Conservation (phyloP, 1,140 invertebrate genomes). For the Sweltsa coloradensis region DNA sequence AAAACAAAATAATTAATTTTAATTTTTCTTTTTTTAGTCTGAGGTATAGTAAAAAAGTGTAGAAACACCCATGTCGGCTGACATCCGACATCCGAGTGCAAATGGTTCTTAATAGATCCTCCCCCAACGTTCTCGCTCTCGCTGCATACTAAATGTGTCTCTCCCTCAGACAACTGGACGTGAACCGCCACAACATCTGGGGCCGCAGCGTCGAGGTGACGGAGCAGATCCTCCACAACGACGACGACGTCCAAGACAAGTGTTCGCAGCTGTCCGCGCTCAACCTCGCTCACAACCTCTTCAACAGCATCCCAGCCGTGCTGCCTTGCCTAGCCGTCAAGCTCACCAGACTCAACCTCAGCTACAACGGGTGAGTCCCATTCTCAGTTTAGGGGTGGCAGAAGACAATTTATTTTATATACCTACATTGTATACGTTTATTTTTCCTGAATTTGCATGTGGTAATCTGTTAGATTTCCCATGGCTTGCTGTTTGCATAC, state of each 20-base stretch:
- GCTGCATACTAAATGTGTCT: too few relatives aligned
- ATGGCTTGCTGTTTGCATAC: too few relatives aligned
- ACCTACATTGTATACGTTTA: too few relatives aligned
- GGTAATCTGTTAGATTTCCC: too few relatives aligned
- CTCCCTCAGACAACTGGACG: conserved; percentile 29
- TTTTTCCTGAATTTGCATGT: too few relatives aligned
- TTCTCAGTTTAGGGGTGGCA: too few relatives aligned
- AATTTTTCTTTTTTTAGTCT: conserved; percentile 23
- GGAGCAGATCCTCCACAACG: conserved; percentile 45
- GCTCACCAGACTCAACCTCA: conserved; percentile 77
- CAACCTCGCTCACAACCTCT: conserved; percentile 85
- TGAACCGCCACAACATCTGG: conserved; percentile 61
- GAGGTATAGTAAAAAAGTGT: too few relatives aligned
- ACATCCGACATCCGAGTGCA: too few relatives aligned
- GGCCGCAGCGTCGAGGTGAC: conserved; percentile 51
- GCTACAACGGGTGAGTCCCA: conserved; percentile 57
- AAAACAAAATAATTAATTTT: neutral
- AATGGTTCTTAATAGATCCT: too few relatives aligned
- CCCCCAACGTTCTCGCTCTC: too few relatives aligned
- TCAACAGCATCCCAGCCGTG: conserved; percentile 72
- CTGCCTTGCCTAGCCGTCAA: conserved; percentile 79
- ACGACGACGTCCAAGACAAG: conserved; percentile 21
- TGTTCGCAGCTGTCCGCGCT: conserved; percentile 53
- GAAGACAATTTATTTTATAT: too few relatives aligned
- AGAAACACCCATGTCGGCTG: too few relatives aligned